Conservation (phyloP, 1,140 invertebrate genomes). For the Gryon sp. region DNA sequence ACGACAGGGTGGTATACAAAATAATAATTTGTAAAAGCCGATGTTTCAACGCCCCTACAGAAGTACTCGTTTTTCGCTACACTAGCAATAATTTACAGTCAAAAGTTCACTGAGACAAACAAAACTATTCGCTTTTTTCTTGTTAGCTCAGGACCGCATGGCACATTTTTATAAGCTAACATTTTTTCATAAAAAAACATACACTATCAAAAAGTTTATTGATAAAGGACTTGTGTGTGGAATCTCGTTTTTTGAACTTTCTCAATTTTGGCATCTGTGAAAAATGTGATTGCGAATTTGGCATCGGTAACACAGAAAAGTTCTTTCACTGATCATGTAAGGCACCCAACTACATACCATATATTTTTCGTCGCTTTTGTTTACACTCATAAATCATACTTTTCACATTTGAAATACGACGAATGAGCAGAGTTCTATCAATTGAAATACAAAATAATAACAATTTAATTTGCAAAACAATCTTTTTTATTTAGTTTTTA, state of each 20-base stretch:
- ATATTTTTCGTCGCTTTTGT: constrained; percentile 32
- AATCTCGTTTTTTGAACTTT: constrained; percentile 6
- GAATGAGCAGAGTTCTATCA: constrained; percentile 12
- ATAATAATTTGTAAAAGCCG: too few relatives aligned
- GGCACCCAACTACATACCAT: constrained; percentile 22
- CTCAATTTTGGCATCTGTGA: constrained; percentile 9
- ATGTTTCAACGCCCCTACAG: too few relatives aligned
- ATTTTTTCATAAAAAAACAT: constrained; percentile 22
- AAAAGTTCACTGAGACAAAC: constrained; percentile 3
- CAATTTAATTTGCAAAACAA: too few relatives aligned
- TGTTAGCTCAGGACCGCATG: neutral
- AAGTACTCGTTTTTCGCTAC: too few relatives aligned
- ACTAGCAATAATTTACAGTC: constrained; percentile 23
- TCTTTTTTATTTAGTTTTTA: too few relatives aligned
- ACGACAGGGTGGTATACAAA: too few relatives aligned
- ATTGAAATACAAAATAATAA: constrained; percentile 13
- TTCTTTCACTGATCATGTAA: constrained; percentile 48
- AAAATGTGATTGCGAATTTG: constrained; percentile 44
- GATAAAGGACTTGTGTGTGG: neutral
- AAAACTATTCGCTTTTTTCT: constrained; percentile 26
- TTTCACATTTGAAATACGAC: constrained; percentile 42
- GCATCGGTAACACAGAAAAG: constrained; percentile 36
- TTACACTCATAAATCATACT: constrained; percentile 53
- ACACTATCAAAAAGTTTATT: too few relatives aligned
- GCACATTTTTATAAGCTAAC: constrained; percentile 25